phyloP scores from a whole-genome alignment of 2,888 invertebrate species.

The Stratiomys singularior region DNA sequence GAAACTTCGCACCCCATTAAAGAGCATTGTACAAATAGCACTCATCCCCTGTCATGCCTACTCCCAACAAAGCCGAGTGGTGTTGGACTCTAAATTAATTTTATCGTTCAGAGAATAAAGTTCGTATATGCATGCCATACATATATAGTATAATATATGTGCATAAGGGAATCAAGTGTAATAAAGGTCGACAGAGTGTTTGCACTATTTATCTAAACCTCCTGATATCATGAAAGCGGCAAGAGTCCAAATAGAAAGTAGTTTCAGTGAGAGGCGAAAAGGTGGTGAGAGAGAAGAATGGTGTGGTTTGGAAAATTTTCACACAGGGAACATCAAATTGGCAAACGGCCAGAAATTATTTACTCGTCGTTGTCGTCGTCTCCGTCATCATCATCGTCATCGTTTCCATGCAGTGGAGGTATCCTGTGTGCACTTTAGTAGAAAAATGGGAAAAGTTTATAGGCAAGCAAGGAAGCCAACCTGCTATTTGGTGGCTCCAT shows the following conservation, averaged over 20 bases:
- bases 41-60: not conserved
- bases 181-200: slow-evolving; percentile 36
- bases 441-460: slow-evolving; percentile 33
- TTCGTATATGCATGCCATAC: too few relatives aligned
- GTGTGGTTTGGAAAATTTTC: slow-evolving; percentile 29
- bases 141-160: not conserved
- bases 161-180: not conserved
- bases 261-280: too few relatives aligned
- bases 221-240: not conserved
- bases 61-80: not conserved
- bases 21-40: not conserved
- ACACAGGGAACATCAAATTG: slow-evolving; percentile 32
- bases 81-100: slow-evolving; percentile 38
- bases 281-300: not conserved
- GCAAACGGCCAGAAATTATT: slow-evolving; percentile 31
- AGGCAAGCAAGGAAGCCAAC: slow-evolving; percentile 25
- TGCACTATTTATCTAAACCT: slow-evolving; percentile 22
- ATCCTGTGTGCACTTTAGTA: not conserved
- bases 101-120: slow-evolving; percentile 12
- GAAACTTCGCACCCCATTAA: slow-evolving; percentile 3
- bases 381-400: not conserved
- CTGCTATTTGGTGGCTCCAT: slow-evolving; percentile 34
- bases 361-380: slow-evolving; percentile 5
- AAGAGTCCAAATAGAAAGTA: too few relatives aligned
- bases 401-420: slow-evolving; percentile 4